Conservation (phyloP, 2,113 vertebrate genomes). For the Poeciliopsis prolifica region DNA sequence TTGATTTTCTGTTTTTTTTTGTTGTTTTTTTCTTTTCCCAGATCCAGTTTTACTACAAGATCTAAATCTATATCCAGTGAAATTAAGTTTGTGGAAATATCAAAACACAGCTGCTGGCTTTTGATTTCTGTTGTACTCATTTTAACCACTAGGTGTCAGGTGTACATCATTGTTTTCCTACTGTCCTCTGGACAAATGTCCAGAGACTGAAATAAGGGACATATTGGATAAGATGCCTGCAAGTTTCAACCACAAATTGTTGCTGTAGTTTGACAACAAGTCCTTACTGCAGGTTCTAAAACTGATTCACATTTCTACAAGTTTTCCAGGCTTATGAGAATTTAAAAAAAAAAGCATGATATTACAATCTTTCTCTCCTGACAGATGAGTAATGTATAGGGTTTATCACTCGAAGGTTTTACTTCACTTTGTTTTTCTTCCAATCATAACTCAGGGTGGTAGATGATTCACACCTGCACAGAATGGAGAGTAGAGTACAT, state of each 20-base stretch:
- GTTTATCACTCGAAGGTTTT: background rate
- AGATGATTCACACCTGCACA: background rate
- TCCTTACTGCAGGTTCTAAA: too few species aligned
- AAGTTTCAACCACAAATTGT: too few species aligned
- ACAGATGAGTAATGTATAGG: background rate
- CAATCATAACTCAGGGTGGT: background rate
- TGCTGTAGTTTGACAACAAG: too few species aligned
- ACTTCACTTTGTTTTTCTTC: background rate
- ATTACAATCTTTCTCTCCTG: too few species aligned
- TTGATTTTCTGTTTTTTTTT: background rate
- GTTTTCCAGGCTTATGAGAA: too few species aligned
- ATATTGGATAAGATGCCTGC: too few species aligned
- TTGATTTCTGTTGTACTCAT: background rate
- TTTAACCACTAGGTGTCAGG: conserved; percentile 57
- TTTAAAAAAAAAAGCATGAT: too few species aligned
- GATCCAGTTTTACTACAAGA: too few species aligned
- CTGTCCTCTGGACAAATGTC: background rate
- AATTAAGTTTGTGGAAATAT: background rate
- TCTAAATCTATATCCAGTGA: background rate
- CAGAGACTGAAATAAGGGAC: background rate
- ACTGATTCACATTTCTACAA: too few species aligned
- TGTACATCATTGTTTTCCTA: conserved; percentile 2
- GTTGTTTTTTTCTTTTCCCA: too few species aligned
- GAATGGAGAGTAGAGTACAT: background rate
- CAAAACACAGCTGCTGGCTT: background rate